A percentile compares a stretch with the other conserved stretches of the same genome.
phyloP scores from a whole-genome alignment of 2,888 invertebrate genomes.

The Nysson spinosus region DNA sequence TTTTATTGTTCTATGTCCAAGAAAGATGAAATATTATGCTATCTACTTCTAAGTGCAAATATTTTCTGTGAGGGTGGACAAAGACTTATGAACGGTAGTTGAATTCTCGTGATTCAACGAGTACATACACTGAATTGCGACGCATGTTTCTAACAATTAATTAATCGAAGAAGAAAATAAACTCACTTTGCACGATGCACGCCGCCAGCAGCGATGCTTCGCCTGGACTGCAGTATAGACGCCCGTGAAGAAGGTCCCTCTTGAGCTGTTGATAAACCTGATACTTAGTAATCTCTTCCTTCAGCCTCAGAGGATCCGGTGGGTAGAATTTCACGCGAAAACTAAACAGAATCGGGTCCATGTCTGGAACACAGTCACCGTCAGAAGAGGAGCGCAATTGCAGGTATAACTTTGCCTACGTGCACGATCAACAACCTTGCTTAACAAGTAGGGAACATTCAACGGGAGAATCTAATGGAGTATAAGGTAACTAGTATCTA shows the following conservation, averaged over 20 bases:
- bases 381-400: conserved; percentile 15
- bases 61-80: too few species aligned
- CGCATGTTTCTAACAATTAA: too few species aligned
- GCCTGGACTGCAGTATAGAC: conserved; percentile 93
- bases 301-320: conserved; percentile 93
- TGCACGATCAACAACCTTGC: neutral
- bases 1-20: too few species aligned
- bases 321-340: conserved; percentile 99
- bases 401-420: conserved; percentile 5
- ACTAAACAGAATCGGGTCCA: conserved; percentile 94
- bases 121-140: too few species aligned
- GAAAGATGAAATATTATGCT: too few species aligned
- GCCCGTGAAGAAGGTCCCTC: conserved; percentile 95
- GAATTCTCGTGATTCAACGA: too few species aligned
- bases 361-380: conserved; percentile 81
- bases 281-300: conserved; percentile 96
- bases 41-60: too few species aligned
- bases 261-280: conserved; percentile 96
- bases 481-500: neutral
- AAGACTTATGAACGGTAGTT: too few species aligned
- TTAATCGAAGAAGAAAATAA: neutral
- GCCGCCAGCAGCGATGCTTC: conserved; percentile 94
- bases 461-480: neutral
- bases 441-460: neutral
- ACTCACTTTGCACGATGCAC: conserved; percentile 94